A percentile compares a stretch with the other conserved stretches of the same genome.
Evolutionary conservation across 2,888 invertebrate genomes (phyloP).

Genomic region (Anarsia innoxiella): DNA sequence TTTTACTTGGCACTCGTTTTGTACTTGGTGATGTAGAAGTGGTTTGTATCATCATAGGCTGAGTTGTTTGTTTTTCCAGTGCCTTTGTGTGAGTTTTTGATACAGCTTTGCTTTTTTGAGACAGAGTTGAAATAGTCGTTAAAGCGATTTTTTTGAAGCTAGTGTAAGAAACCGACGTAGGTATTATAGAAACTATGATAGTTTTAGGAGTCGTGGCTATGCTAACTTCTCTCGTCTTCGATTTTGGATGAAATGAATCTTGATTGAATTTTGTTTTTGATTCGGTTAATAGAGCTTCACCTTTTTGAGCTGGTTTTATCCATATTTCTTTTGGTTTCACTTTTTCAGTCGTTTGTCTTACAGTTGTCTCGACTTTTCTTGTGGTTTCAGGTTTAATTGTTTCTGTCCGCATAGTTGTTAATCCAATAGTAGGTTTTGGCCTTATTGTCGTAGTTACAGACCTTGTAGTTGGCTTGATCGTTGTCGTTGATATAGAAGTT

Average conservation of each 20-base stretch:
- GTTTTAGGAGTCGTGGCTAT: slow-evolving; percentile 60
- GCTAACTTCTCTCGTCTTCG: slow-evolving; percentile 39
- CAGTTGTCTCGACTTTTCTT: slow-evolving; percentile 40
- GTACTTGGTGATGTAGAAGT: slow-evolving; percentile 29
- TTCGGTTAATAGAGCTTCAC: slow-evolving; percentile 50
- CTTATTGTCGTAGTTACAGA: not conserved
- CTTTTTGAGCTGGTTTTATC: slow-evolving; percentile 68
- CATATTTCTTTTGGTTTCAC: slow-evolving; percentile 68
- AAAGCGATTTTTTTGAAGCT: slow-evolving; percentile 62
- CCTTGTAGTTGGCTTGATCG: not conserved
- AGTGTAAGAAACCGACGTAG: slow-evolving; percentile 62
- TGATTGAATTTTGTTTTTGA: slow-evolving; percentile 42
- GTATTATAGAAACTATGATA: slow-evolving; percentile 67
- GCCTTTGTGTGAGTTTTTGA: slow-evolving; percentile 29
- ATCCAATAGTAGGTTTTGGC: not conserved
- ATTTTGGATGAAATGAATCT: slow-evolving; percentile 32
- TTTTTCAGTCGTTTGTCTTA: slow-evolving; percentile 43
- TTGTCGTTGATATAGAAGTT: not conserved
- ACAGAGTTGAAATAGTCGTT: slow-evolving; percentile 43
- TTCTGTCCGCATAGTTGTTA: not conserved
- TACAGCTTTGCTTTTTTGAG: slow-evolving; percentile 26
- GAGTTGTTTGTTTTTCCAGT: too few relatives aligned
- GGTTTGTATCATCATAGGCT: slow-evolving; percentile 36
- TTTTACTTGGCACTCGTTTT: slow-evolving; percentile 19
- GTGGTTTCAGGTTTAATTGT: slow-evolving; percentile 29